Conservation (phyloP, 37 sponge, comb jelly and placozoan genomes). For the Ephydatia muelleri region DNA sequence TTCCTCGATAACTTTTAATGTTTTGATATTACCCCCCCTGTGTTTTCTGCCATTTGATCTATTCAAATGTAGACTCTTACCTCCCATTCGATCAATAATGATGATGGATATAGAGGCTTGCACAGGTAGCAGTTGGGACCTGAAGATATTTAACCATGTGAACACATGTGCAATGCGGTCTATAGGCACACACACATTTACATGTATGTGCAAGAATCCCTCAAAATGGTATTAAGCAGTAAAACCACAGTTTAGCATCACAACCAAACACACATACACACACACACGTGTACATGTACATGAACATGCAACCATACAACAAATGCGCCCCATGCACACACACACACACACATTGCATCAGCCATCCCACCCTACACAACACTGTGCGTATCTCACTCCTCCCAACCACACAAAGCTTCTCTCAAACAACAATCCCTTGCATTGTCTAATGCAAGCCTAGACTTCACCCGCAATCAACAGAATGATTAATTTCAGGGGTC, state of each 20-base stretch:
- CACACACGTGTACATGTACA: not conserved
- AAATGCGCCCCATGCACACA: too few relatives aligned
- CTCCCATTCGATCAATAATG: not conserved
- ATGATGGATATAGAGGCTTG: not conserved
- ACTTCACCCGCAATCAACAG: not conserved
- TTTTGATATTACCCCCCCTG: too few relatives aligned
- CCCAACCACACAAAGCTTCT: not conserved
- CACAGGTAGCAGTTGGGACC: not conserved
- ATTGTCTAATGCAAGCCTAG: not conserved
- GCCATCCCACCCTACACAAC: not conserved
- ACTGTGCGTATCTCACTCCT: not conserved
- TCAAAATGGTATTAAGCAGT: too few relatives aligned
- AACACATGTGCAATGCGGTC: not conserved
- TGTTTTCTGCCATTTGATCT: too few relatives aligned
- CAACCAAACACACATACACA: not conserved
- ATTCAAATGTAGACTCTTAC: not conserved
- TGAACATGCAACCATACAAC: not conserved
- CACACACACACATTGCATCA: not conserved
- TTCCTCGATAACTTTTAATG: too few relatives aligned
- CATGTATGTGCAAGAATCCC: not conserved
- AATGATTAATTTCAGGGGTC: not conserved
- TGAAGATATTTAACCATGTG: not conserved
- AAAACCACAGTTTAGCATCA: too few relatives aligned
- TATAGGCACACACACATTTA: not conserved
- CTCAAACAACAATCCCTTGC: not conserved